Base-by-base conservation (phyloP, 2,113 vertebrate species). In the Labrus mixtus region DNA sequence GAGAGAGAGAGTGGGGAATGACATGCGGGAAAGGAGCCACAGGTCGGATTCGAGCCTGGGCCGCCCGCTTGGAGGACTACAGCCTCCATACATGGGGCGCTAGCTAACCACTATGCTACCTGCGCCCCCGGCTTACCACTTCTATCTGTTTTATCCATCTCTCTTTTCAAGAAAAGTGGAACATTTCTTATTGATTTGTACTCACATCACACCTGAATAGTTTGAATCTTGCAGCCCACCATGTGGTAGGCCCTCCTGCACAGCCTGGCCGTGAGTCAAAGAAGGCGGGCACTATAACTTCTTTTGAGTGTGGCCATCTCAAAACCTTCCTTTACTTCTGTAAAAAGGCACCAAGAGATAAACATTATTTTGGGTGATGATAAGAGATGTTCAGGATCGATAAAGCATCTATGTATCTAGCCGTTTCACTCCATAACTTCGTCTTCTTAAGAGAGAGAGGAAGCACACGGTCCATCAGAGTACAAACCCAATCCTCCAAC, bases 291-390 rank as follows among this genome's bases (percentile, higher is more conserved):
- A 0, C 91, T 92, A 76, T 90, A 95, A 79, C 87, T 91, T 68
- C 90, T 92, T 69, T 93, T 91, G 25, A 87, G 83, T 68, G 84
- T 41, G 25, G 37, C 82, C 10, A 20, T 20, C 66, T 97, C 95
- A 88, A 95, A 96, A 37, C 93, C 94, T 92, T 95, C 90, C 85
- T 93, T 93, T 84, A 89, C 93, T 58, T 93, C 95, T 96, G 25
- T 4, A 29, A 54, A 76, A n/a, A 25, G 1, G 48, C 20, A 56
- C n/a, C 12, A 7, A 54, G 2, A 19, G 15, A 25, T 2, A 56
- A 10, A 43, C 1, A 37, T 2, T 25, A 25, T 25, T 25, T 25
- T 25, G 25, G 1, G 25, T 25, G 25, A 25, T 3, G 3, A 25
- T 25, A 1, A 25, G 3, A 25, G 25, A 25, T 25, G 25, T 25